Evolutionary conservation across 2,888 invertebrate genomes (phyloP).

Genomic region (Drosophila robusta): DNA sequence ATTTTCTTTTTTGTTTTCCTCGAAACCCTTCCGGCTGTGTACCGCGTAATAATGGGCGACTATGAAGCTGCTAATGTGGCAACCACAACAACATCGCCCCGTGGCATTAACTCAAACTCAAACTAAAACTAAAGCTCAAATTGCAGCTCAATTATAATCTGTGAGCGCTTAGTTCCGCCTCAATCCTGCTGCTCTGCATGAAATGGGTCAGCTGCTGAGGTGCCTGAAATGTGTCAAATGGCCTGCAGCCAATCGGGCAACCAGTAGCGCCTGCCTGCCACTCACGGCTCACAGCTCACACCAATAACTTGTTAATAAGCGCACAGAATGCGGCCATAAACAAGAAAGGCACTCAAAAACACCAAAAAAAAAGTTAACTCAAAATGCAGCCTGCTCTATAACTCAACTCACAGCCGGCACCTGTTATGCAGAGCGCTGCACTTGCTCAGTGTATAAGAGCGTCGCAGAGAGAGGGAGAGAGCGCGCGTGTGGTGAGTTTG

Average conservation of each 20-base stretch:
- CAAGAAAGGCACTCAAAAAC: constrained; percentile 42
- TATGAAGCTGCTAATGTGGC: constrained; percentile 59
- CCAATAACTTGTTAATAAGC: constrained; percentile 65
- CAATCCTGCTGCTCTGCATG: constrained; percentile 32
- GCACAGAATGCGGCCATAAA: constrained; percentile 62
- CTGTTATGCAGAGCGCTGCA: constrained; percentile 55
- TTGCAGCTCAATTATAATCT: constrained; percentile 4
- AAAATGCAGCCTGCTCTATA: constrained; percentile 12
- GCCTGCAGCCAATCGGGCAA: constrained; percentile 63
- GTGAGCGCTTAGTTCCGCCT: constrained; percentile 32
- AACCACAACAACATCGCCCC: constrained; percentile 41
- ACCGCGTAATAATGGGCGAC: constrained; percentile 39
- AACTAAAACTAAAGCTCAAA: constrained; percentile 5
- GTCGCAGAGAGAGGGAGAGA: constrained; percentile 11
- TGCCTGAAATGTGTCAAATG: constrained; percentile 72
- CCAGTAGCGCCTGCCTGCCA: constrained; percentile 48
- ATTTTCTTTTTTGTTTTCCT: constrained; percentile 19
- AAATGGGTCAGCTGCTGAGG: constrained; percentile 78
- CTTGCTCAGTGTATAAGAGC: constrained; percentile 41
- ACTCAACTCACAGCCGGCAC: constrained; percentile 49
- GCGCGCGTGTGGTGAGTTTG: constrained; percentile 62
- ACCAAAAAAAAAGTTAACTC: constrained; percentile 20
- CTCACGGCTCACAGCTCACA: constrained; percentile 22
- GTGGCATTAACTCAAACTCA: constrained; percentile 33
- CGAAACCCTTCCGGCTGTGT: constrained; percentile 52